Evolutionary conservation across 1,140 invertebrate genomes (phyloP).

Genomic region (Drosophila punjabiensis): DNA sequence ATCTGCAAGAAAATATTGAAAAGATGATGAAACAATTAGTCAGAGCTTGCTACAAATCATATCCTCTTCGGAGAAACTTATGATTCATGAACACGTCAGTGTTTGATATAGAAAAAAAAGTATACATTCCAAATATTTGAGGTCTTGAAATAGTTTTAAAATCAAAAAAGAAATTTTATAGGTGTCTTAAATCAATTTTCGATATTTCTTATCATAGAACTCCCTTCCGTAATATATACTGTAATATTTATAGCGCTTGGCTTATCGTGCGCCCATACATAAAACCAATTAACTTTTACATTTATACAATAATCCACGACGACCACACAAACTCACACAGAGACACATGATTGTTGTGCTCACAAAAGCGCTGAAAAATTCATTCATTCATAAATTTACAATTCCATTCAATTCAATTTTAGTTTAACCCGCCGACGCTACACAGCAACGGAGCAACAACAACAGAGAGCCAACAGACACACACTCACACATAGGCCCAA

Average conservation of each 20-base stretch:
- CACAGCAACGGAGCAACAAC: constrained; percentile 36
- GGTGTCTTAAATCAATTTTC: background rate
- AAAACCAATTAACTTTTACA: constrained; percentile 75
- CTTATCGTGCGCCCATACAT: constrained; percentile 30
- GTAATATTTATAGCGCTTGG: constrained; percentile 42
- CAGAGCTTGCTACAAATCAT: constrained; percentile 1
- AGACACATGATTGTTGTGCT: constrained; percentile 28
- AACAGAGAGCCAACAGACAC: constrained; percentile 24
- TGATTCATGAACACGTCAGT: background rate
- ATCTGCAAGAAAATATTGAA: constrained; percentile 54
- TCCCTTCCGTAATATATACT: constrained; percentile 1
- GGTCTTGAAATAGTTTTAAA: background rate
- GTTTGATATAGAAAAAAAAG: background rate
- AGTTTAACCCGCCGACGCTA: constrained; percentile 58
- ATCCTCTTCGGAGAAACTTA: background rate
- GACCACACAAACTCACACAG: constrained; percentile 29
- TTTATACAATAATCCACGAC: constrained; percentile 36
- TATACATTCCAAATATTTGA: too few species aligned
- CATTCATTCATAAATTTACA: constrained; percentile 83
- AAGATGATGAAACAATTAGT: constrained; percentile 9
- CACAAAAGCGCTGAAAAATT: constrained; percentile 65
- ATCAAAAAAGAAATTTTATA: background rate
- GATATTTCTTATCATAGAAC: background rate
- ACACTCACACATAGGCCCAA: constrained; percentile 26
- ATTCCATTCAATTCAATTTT: constrained; percentile 83